These are phyloP conservation scores for Nematostella vectensis DNA, from an alignment of 92 coral and sea anemone genomes.

Conservation along the genomic window DNA sequence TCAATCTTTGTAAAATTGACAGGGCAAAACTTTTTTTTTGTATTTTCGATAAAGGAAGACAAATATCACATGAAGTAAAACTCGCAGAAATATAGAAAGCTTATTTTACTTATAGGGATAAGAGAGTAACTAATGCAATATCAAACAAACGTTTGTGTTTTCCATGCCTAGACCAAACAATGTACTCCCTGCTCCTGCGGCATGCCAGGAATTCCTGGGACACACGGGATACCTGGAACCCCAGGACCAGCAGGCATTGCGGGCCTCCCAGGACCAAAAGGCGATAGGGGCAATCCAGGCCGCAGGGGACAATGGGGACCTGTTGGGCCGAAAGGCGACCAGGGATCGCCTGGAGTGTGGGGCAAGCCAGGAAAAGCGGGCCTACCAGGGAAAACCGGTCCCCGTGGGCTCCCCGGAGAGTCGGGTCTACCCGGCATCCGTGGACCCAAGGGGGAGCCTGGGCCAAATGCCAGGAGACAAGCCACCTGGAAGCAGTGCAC, in stretches of 20 bases:
- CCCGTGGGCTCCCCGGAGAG: conserved; percentile 14
- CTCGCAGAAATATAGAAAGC: too few species aligned
- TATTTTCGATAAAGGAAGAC: too few species aligned
- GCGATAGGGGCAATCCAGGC: conserved; percentile 17
- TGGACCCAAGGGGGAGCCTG: background rate
- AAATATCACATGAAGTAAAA: too few species aligned
- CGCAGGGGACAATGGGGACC: conserved; percentile 12
- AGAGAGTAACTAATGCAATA: too few species aligned
- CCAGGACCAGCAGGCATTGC: conserved; percentile 13
- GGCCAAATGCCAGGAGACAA: background rate
- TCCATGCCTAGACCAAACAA: conserved; percentile 4
- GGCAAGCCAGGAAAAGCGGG: conserved; percentile 9
- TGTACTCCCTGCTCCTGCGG: conserved; percentile 18
- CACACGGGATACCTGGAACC: conserved; percentile 28
- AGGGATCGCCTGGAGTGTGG: conserved; percentile 8
- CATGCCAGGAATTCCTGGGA: conserved; percentile 29
- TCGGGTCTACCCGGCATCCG: conserved; percentile 4
- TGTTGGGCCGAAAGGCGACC: conserved; percentile 7
- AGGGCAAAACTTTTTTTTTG: too few species aligned
- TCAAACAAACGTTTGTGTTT: too few species aligned
- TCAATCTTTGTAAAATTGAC: too few species aligned
- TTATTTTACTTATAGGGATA: too few species aligned
- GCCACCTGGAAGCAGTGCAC: conserved; percentile 22
- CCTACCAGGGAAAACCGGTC: conserved; percentile 16
- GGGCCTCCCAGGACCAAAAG: conserved; percentile 15